phyloP scores from a whole-genome alignment of 1,140 invertebrate genomes.

The Proctacanthus coquilletti region DNA sequence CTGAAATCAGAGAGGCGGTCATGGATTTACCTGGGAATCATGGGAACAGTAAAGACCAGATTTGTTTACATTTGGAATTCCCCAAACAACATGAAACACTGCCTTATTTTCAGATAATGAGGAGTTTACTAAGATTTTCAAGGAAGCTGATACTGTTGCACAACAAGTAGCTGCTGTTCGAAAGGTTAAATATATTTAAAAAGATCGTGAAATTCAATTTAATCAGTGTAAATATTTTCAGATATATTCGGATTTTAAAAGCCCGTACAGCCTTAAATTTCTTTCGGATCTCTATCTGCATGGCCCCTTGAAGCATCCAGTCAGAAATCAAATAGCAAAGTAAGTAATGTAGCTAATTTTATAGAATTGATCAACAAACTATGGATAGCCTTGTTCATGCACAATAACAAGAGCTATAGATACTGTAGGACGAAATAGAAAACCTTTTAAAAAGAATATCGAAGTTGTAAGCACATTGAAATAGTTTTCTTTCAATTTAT shows the following conservation, averaged over 20 bases:
- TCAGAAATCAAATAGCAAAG: conserved; percentile 11
- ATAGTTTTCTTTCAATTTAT: too few species aligned
- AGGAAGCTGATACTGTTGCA: conserved; percentile 4
- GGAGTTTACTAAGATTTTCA: conserved; percentile 2
- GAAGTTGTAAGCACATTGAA: too few species aligned
- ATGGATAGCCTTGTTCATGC: too few species aligned
- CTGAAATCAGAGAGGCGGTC: conserved; percentile 8
- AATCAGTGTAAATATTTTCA: background rate
- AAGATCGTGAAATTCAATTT: background rate
- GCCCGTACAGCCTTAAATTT: conserved; percentile 7
- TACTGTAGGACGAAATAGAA: too few species aligned
- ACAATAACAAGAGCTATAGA: too few species aligned
- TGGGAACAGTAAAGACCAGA: too few species aligned
- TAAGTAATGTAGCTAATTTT: too few species aligned
- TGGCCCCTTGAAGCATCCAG: conserved; percentile 9
- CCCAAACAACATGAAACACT: conserved; percentile 7
- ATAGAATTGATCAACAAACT: too few species aligned
- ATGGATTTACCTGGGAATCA: too few species aligned
- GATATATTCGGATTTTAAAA: background rate
- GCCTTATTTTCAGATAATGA: conserved; percentile 3
- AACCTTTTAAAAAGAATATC: too few species aligned
- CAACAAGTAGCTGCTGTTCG: conserved; percentile 9
- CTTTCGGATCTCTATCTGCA: conserved; percentile 8
- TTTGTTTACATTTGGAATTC: too few species aligned
- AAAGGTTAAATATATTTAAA: conserved; percentile 5